These are phyloP conservation scores for Dascyllus trimaculatus DNA, from an alignment of 2,113 vertebrate species.

Conservation along the genomic window DNA sequence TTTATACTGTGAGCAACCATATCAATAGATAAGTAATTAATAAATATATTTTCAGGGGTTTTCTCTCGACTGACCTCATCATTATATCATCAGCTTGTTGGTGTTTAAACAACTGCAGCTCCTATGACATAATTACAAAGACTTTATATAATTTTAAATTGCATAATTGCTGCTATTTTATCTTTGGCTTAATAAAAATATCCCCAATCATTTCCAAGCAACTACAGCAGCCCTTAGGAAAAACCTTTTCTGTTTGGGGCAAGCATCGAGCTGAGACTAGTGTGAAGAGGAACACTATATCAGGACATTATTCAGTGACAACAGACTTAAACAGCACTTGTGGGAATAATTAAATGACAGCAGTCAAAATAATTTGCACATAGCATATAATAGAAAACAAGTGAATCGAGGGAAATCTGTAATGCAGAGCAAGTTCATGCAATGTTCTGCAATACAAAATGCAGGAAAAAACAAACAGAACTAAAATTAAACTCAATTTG, in stretches of 20 bases:
- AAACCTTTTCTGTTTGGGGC: not conserved
- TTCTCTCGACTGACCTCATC: no score
- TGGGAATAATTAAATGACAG: not conserved
- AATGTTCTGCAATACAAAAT: not conserved
- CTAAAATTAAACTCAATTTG: not conserved
- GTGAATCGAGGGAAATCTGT: not conserved
- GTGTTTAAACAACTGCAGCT: no score
- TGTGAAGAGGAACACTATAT: not conserved
- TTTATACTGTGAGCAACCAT: no score
- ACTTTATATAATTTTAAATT: no score
- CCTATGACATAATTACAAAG: no score
- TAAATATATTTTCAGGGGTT: not conserved
- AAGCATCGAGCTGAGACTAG: not conserved
- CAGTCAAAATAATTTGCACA: conserved; percentile 9
- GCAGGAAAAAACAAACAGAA: not conserved
- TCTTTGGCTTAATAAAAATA: no score
- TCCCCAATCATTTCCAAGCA: no score
- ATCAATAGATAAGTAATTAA: not conserved
- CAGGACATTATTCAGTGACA: not conserved
- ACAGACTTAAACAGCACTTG: not conserved
- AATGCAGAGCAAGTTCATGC: not conserved
- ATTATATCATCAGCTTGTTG: no score
- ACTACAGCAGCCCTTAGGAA: no score
- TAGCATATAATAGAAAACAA: not conserved
- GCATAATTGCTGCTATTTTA: no score